Percentiles rank a stretch among this genome's conserved stretches.
These are phyloP conservation scores for Carcharodon carcharias DNA, from an alignment of 2,797 vertebrate species.

Conservation along the genomic window DNA sequence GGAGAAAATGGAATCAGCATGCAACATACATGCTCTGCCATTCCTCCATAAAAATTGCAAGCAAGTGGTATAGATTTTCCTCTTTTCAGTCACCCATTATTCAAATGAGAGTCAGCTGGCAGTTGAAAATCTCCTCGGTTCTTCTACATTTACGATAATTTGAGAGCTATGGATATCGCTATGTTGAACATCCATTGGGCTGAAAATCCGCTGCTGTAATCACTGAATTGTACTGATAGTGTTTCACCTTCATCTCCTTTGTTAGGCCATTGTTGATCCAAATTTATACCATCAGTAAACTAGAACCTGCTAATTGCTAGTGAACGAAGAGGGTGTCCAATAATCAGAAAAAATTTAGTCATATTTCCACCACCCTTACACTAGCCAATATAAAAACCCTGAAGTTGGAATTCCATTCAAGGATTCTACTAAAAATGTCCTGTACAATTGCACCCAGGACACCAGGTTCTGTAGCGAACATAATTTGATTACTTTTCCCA, in stretches of 20 bases:
- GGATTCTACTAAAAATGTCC: background rate
- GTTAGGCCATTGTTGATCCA: background rate
- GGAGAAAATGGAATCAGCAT: background rate
- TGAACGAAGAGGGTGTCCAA: background rate
- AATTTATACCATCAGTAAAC: background rate
- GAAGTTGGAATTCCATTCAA: background rate
- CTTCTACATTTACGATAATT: background rate
- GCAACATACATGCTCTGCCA: background rate
- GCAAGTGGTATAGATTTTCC: background rate
- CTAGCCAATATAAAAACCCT: background rate
- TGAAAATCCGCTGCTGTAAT: background rate
- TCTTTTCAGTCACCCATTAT: background rate
- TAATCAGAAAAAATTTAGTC: background rate
- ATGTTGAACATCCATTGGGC: background rate
- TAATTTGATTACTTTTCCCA: too few species aligned
- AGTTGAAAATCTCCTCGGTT: background rate
- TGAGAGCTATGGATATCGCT: background rate
- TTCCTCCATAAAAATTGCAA: background rate
- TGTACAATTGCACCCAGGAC: background rate
- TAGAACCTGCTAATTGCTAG: background rate
- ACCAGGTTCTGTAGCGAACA: too few species aligned
- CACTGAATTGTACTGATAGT: too few species aligned
- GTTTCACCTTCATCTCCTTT: background rate
- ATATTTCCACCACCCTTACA: background rate
- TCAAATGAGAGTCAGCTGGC: background rate